These are phyloP conservation scores for Suncus etruscus DNA, from an alignment of 2,113 vertebrate genomes.

Conservation along the genomic window DNA sequence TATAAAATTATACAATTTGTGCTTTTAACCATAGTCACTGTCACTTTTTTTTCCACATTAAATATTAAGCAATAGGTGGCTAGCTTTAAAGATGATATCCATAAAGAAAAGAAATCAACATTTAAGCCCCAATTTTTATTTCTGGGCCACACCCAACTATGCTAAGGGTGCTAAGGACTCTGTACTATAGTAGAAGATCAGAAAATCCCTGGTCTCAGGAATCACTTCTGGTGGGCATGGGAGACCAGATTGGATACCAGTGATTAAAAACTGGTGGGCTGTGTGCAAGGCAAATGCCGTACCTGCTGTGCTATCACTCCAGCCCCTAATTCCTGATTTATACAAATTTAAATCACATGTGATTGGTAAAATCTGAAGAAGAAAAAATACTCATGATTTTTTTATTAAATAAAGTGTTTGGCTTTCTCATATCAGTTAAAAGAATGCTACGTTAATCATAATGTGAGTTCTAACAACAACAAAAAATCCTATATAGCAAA, in stretches of 20 bases:
- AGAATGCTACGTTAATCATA: neutral
- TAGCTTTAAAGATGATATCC: neutral
- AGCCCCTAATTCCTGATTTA: neutral
- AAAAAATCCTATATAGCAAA: conserved; percentile 49
- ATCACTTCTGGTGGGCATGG: too few species aligned
- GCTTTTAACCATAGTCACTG: neutral
- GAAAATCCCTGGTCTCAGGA: too few species aligned
- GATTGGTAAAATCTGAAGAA: conserved; percentile 17
- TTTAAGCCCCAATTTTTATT: neutral
- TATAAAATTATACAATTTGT: neutral
- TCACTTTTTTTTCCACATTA: neutral
- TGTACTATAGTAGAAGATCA: neutral
- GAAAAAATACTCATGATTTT: neutral
- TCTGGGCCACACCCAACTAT: too few species aligned
- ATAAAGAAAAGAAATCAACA: neutral
- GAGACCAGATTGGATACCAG: too few species aligned
- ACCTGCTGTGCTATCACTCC: too few species aligned
- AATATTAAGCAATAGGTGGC: neutral
- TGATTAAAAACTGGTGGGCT: too few species aligned
- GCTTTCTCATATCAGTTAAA: conserved; percentile 24
- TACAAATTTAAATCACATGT: conserved; percentile 3
- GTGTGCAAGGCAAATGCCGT: too few species aligned
- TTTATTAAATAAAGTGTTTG: neutral
- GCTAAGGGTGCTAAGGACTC: too few species aligned
- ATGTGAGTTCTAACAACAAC: neutral